Evolutionary conservation across 2,797 vertebrate genomes (phyloP).

Genomic region (Serranus cabrilla): DNA sequence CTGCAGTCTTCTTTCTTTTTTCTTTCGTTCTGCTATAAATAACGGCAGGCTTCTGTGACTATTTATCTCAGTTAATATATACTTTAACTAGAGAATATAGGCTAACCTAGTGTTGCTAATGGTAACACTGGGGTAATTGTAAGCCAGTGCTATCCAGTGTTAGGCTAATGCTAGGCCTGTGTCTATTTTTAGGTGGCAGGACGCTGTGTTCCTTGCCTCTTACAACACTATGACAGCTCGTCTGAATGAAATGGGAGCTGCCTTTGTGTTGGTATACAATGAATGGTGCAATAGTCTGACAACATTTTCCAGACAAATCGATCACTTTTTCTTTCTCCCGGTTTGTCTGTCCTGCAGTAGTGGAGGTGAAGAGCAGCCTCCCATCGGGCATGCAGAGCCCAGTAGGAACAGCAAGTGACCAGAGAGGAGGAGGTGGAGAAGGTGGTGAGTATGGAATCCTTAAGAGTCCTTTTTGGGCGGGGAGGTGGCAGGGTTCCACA

Average conservation of each 20-base stretch:
- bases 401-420: constrained; percentile 79
- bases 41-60: too few relatives aligned
- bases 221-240: constrained; percentile 35
- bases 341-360: constrained; percentile 61
- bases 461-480: constrained; percentile 21
- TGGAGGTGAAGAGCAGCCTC: constrained; percentile 92
- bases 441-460: constrained; percentile 66
- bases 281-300: constrained; percentile 56
- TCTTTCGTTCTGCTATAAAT: background rate
- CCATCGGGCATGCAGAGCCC: constrained; percentile 92
- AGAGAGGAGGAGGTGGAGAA: constrained; percentile 79
- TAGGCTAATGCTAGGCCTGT: constrained; percentile 38
- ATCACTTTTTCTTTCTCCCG: constrained; percentile 14
- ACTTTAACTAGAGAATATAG: constrained; percentile 4
- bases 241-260: constrained; percentile 56
- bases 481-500: background rate
- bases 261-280: constrained; percentile 8
- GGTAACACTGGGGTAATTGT: constrained; percentile 15
- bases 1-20: background rate
- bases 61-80: too few relatives aligned
- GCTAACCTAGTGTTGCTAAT: constrained; percentile 17
- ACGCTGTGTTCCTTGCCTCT: constrained; percentile 47
- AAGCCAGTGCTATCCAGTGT: constrained; percentile 24
- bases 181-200: constrained; percentile 59
- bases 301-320: constrained; percentile 49